phyloP scores from a whole-genome alignment of 2,797 vertebrate species.

The Nothura maculosa region DNA sequence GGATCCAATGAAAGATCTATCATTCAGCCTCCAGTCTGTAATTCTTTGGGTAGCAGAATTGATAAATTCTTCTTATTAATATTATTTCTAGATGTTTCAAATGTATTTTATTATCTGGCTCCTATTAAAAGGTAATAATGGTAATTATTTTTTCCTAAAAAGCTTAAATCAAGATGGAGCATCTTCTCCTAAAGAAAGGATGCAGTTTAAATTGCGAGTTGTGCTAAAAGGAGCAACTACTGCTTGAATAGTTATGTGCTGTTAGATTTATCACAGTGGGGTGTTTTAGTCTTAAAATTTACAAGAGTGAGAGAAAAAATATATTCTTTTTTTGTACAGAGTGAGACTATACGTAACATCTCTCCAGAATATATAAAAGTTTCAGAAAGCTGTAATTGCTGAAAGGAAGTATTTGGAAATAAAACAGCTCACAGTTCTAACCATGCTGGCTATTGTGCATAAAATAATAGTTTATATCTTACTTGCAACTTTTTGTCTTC shows the following conservation, averaged over 20 bases:
- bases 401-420: background rate
- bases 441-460: background rate
- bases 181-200: background rate
- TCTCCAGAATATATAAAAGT: background rate
- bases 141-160: background rate
- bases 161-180: background rate
- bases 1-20: background rate
- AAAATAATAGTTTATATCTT: background rate
- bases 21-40: background rate
- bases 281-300: background rate
- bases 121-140: background rate
- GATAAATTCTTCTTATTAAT: background rate
- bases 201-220: background rate
- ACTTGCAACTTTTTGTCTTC: background rate
- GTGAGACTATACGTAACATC: background rate
- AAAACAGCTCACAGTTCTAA: background rate
- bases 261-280: background rate
- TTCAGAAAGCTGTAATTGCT: background rate
- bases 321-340: background rate
- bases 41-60: background rate
- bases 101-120: background rate
- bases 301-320: background rate
- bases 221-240: background rate
- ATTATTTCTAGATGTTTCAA: background rate
- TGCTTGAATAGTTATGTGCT: background rate